Evolutionary conservation across 2,797 vertebrate genomes (phyloP), one percentile per base, ranked within the genome.

Genomic region (Dromococcyx pavoninus): DNA sequence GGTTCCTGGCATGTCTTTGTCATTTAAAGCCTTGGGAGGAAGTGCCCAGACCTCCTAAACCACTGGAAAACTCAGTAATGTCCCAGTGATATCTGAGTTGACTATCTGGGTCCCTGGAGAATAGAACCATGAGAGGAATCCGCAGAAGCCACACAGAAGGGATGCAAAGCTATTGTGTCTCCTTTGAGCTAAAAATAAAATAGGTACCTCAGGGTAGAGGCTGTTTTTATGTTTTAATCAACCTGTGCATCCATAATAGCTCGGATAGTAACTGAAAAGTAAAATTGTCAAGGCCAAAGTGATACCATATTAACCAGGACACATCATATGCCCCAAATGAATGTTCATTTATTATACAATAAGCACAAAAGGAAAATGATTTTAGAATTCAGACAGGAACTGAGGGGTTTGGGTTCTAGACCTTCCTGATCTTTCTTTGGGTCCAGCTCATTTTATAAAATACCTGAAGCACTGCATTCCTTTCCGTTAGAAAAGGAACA

Each of bases 161-260:
- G 67, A 12, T 72, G 21, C 43, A 91, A 78, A 35, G 21, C 56
- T 81, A 19, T 43, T 75, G 70, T 86, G 43, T 60, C 58, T 60
- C 54, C 27, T 80, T 44, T 86, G 69, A 94, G 76, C 21, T 84
- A 69, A 81, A 93, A 91, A 72, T 72, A 90, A 72, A 75, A 80
- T 25, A 5, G 15, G 7, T 32, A 91, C 51, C 73, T 88, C 41
- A 78, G 54, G 88, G 62, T n/a, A 86, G 10, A 32, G 13, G 50
- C 71, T 39, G 65, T 7, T 58, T 84, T 95, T 75, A 86, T 64
- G 50, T 88, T 94, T 94, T 86, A 94, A 84, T 95, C 74, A 93
- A 90, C 73, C 54, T 90, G 37, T 11, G 5, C 41, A 65, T 72
- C 33, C 17, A 11, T 58, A 90, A 86, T 43, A 75, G 13, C 33